A percentile compares a stretch with the other conserved stretches of the same genome.
These are phyloP conservation scores for Anabas testudineus DNA, from an alignment of 2,797 vertebrate genomes.

Conservation along the genomic window DNA sequence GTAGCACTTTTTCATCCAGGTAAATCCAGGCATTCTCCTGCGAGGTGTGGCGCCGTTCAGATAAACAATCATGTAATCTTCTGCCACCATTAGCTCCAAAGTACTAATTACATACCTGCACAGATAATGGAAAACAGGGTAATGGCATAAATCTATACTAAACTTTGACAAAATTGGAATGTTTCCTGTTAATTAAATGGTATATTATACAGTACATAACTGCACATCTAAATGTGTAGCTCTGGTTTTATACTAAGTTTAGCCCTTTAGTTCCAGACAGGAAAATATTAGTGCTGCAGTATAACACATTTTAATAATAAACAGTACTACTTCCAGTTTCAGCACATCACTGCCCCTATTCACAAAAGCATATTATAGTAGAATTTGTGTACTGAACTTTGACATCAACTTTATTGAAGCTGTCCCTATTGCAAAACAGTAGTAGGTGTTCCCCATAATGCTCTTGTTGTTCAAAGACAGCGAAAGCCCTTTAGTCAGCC, in stretches of 20 bases:
- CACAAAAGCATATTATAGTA: background rate
- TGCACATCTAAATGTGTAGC: background rate
- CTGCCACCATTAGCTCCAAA: conserved; percentile 98
- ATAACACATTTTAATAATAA: background rate
- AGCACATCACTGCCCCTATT: background rate
- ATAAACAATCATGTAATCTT: conserved; percentile 98
- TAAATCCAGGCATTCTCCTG: conserved; percentile 94
- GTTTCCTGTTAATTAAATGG: background rate
- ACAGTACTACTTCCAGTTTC: background rate
- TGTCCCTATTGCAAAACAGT: too few relatives aligned
- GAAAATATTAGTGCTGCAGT: background rate
- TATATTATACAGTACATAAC: background rate
- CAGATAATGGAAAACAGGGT: background rate
- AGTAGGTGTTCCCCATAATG: background rate
- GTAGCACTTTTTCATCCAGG: conserved; percentile 98
- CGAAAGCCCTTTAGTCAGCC: background rate
- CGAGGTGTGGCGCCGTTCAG: conserved; percentile 97
- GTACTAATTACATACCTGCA: conserved; percentile 97
- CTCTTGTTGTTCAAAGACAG: too few relatives aligned
- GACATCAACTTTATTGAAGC: too few relatives aligned
- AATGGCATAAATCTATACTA: background rate
- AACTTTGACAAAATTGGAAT: too few relatives aligned
- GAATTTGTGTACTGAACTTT: background rate
- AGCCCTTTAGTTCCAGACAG: background rate
- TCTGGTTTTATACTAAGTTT: too few relatives aligned